Evolutionary conservation across 1,140 invertebrate genomes (phyloP), one percentile per base, ranked within the genome.

Genomic region (Zaprionus kolodkinae): DNA sequence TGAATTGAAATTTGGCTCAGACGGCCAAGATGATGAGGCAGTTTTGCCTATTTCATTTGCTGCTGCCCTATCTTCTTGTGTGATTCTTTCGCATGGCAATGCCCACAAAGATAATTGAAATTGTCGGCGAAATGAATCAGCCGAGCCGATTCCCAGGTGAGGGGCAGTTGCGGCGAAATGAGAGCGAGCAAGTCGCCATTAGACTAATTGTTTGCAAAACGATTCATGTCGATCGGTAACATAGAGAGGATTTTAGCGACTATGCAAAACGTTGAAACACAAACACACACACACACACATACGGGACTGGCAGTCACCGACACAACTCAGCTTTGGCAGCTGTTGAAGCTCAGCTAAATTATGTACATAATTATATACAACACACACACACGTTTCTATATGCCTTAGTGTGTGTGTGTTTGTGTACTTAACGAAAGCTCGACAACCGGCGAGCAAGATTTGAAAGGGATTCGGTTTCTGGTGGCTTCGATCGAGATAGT

Each of bases 341-440:
- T 83, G 79, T 78, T 56, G 56, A 45, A 70, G 52, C 67, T 79
- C 63, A 80, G 54, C 25, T 84, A 76, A 61, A 72, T 72, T 63
- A 63, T 72, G 65, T 48, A 73, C 72, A 67, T 72, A 62, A 17
- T 67, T 62, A 45, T 27, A 61, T 60, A 61, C 57, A 43, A n/a
- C 35, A 40, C 7, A 27, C 45, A 40, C 9, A 67, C 52, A 64
- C n/a, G n/a, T 7, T 33, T 13, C 48, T 45, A 13, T 57, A 10
- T 40, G 13, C 40, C 13, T 27, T 25, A 54, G 9, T 50, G 13
- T 54, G 27, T 38, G 38, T 66, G 17, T 12, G 36, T 45, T 25
- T 36, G 4, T 38, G 63, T 45, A 38, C 43, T 63, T 48, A 45
- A 70, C 38, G 63, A 70, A 70, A 70, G 56, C 27, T 55, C 43